Percentiles rank a stretch among this genome's conserved stretches.
Conservation (phyloP, 1,140 invertebrate species). For the Ceratosolen solmsi region DNA sequence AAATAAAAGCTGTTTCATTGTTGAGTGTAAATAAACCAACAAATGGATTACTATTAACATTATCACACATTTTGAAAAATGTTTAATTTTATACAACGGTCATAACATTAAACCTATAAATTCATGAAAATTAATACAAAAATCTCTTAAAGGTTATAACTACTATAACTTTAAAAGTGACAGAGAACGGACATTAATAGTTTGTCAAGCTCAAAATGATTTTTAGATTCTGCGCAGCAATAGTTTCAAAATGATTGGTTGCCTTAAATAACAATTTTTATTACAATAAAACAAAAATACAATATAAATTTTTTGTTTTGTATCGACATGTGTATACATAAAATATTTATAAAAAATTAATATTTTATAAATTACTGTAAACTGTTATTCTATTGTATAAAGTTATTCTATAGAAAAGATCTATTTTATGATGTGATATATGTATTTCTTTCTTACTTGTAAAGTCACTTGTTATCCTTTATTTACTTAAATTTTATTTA, state of each 20-base stretch:
- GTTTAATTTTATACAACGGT: slow-evolving; percentile 23
- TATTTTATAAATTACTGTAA: background rate
- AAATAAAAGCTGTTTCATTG: slow-evolving; percentile 63
- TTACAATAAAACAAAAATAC: background rate
- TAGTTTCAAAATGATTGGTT: background rate
- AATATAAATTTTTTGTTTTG: background rate
- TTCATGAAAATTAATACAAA: background rate
- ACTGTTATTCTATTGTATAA: background rate
- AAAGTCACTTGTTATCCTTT: no score
- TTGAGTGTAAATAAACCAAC: slow-evolving; percentile 69
- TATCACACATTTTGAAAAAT: slow-evolving; percentile 62
- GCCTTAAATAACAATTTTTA: background rate
- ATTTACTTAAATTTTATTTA: no score
- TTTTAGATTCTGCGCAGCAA: background rate
- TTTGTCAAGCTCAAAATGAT: background rate
- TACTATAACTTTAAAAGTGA: background rate
- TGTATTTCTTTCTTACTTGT: no score
- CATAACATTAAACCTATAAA: slow-evolving; percentile 41
- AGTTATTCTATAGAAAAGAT: no score
- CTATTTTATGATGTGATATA: no score
- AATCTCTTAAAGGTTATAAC: slow-evolving; percentile 36
- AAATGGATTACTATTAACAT: slow-evolving; percentile 71
- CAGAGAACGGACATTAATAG: background rate
- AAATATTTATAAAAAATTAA: background rate
- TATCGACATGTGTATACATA: no score